A percentile compares a stretch with the other conserved stretches of the same genome.
Evolutionary conservation across 2,797 vertebrate species (phyloP).

Genomic region (Eurystomus glaucurus): DNA sequence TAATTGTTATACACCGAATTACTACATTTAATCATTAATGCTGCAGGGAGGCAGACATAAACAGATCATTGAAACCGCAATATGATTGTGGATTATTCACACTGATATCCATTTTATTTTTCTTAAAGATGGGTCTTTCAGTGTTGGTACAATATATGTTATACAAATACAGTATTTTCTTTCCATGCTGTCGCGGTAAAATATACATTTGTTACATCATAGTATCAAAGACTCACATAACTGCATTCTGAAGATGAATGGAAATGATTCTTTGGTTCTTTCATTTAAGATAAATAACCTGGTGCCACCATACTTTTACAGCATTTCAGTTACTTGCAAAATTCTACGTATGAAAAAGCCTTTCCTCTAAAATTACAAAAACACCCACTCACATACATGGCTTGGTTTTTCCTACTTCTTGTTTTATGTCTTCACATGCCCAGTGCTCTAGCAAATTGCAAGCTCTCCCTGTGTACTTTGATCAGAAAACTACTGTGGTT

Average conservation of each 20-base stretch:
- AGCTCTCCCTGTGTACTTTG: not conserved
- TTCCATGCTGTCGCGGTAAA: not conserved
- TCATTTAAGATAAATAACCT: not conserved
- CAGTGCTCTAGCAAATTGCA: not conserved
- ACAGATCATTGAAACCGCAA: slow-evolving; percentile 42
- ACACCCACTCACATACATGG: not conserved
- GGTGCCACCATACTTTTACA: not conserved
- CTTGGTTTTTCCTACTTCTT: not conserved
- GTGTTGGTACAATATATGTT: not conserved
- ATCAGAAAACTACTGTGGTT: not conserved
- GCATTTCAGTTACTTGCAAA: not conserved
- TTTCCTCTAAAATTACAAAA: not conserved
- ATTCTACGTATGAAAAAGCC: not conserved
- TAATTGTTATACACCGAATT: slow-evolving; percentile 66
- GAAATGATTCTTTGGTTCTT: not conserved
- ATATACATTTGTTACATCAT: not conserved
- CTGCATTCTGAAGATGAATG: not conserved
- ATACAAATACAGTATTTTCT: not conserved
- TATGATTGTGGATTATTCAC: slow-evolving; percentile 30
- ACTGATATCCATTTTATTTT: slow-evolving; percentile 34
- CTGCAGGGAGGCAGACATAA: slow-evolving; percentile 44
- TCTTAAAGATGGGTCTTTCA: not conserved
- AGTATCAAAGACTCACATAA: not conserved
- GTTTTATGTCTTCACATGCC: not conserved
- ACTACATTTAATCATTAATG: slow-evolving; percentile 63